Percentiles rank a stretch among this genome's conserved stretches.
Evolutionary conservation across 2,113 vertebrate genomes (phyloP).

Genomic region (Lycaon pictus): DNA sequence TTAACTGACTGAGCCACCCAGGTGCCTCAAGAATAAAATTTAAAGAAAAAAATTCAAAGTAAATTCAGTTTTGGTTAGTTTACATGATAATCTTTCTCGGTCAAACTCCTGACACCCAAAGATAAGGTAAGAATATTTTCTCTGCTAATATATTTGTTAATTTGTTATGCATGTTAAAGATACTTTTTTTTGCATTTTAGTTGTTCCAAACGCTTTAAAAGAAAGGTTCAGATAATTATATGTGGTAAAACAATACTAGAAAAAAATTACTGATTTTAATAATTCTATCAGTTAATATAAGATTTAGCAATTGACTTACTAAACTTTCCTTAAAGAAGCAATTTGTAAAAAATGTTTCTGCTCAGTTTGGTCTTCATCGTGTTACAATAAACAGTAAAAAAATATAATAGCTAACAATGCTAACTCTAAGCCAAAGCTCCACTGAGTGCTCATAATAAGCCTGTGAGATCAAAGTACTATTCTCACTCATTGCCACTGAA

Average conservation of each 20-base stretch:
- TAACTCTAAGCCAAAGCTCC: background rate
- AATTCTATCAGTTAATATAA: background rate
- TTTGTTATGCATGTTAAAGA: background rate
- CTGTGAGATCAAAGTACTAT: background rate
- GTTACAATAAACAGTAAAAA: background rate
- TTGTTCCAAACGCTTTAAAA: conserved; percentile 9
- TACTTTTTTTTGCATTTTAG: background rate
- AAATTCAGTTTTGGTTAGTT: conserved; percentile 35
- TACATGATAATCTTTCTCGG: background rate
- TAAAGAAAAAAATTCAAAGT: conserved; percentile 9
- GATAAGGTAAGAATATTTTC: background rate
- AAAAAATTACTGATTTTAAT: conserved; percentile 16
- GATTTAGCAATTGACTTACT: background rate
- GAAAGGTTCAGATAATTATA: background rate
- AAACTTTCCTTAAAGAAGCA: background rate
- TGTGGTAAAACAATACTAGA: background rate
- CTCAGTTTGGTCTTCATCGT: background rate
- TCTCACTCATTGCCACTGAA: background rate
- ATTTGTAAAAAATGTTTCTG: background rate
- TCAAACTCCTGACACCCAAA: background rate
- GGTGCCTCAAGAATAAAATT: background rate
- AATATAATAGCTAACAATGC: background rate
- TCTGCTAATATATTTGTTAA: background rate
- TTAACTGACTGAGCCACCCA: too few species aligned
- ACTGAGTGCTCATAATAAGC: background rate